A percentile compares a stretch with the other conserved stretches of the same genome.
These are phyloP conservation scores for Latrodectus geometricus DNA, from an alignment of 1,140 invertebrate genomes.

Conservation along the genomic window DNA sequence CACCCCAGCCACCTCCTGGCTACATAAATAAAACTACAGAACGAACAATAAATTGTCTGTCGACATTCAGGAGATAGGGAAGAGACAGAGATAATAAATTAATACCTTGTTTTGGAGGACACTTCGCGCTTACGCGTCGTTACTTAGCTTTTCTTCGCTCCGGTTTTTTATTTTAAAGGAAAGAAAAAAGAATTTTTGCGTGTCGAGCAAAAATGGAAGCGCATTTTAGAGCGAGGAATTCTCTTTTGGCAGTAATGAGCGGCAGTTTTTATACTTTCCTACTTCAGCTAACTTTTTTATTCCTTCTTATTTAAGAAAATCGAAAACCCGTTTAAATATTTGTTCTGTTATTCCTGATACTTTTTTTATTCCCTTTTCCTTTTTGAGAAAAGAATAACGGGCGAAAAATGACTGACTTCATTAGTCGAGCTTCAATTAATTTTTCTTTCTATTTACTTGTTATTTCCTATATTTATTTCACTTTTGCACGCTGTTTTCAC, in stretches of 20 bases:
- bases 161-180: neutral
- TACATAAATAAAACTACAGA: slow-evolving; percentile 61
- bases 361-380: neutral
- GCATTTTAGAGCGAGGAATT: slow-evolving; percentile 33
- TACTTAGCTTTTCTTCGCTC: slow-evolving; percentile 51
- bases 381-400: too few relatives aligned
- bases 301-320: slow-evolving; percentile 37
- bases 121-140: slow-evolving; percentile 57
- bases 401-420: neutral
- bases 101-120: slow-evolving; percentile 61
- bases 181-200: slow-evolving; percentile 33
- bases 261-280: neutral
- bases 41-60: slow-evolving; percentile 61
- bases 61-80: slow-evolving; percentile 57
- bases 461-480: too few relatives aligned
- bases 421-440: slow-evolving; percentile 18
- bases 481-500: neutral
- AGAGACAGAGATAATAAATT: slow-evolving; percentile 61
- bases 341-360: slow-evolving; percentile 27
- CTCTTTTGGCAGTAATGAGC: slow-evolving; percentile 42
- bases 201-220: slow-evolving; percentile 57
- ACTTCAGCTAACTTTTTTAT: neutral
- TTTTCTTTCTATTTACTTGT: neutral
- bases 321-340: slow-evolving; percentile 43
- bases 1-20: neutral